Conservation (phyloP, 2,113 vertebrate genomes). For the Chionis minor region DNA sequence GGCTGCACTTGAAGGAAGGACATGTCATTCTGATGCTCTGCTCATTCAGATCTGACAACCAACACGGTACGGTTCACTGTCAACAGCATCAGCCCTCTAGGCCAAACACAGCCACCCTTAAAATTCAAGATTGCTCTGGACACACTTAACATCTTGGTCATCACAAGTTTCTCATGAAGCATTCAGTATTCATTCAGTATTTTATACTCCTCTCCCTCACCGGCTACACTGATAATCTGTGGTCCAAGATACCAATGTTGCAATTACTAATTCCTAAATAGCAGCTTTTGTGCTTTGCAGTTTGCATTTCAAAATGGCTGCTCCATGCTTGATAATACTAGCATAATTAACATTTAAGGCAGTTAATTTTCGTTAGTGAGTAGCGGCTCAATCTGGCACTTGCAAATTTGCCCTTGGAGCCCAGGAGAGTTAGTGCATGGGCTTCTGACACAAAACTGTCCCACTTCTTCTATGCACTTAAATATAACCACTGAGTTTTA, state of each 20-base stretch:
- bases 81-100: neutral
- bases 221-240: neutral
- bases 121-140: neutral
- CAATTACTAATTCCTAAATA: neutral
- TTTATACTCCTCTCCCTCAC: neutral
- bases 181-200: neutral
- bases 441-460: neutral
- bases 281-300: neutral
- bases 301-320: neutral
- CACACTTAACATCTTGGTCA: neutral
- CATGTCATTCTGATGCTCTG: fast-evolving
- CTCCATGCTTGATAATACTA: neutral
- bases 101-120: neutral
- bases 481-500: slow-evolving; percentile 8
- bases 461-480: slow-evolving; percentile 19
- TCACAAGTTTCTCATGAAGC: neutral
- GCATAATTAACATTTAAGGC: neutral
- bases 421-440: neutral
- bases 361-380: neutral
- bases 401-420: slow-evolving; percentile 7
- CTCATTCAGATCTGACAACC: neutral
- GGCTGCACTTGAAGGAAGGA: neutral
- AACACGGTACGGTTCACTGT: neutral
- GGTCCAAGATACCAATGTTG: neutral
- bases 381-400: neutral